Evolutionary conservation across 2,113 vertebrate genomes (phyloP).

Genomic region (Oophaga pumilio): DNA sequence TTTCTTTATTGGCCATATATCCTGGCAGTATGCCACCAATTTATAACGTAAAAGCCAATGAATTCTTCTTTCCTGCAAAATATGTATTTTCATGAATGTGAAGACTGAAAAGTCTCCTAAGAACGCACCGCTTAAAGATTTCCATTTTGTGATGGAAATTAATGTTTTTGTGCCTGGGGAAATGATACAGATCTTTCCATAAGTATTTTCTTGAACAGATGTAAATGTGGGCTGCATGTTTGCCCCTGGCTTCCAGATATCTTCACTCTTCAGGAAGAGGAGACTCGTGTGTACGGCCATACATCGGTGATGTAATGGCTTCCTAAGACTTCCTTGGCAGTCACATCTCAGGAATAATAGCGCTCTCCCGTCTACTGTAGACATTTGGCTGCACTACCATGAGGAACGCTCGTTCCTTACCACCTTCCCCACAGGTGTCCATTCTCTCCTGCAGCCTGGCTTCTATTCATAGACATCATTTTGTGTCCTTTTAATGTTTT

Average conservation of each 20-base stretch:
- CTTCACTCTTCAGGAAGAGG: not conserved
- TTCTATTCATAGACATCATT: slow-evolving; percentile 33
- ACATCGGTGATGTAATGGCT: slow-evolving; percentile 19
- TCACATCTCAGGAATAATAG: slow-evolving; percentile 9
- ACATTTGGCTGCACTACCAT: slow-evolving; percentile 20
- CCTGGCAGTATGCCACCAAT: too few species aligned
- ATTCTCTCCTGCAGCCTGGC: slow-evolving; percentile 21
- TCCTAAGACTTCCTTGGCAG: slow-evolving; percentile 6
- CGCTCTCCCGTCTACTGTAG: slow-evolving; percentile 3
- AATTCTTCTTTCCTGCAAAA: not conserved
- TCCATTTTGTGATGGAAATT: not conserved
- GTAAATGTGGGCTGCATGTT: not conserved
- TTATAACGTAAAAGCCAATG: not conserved
- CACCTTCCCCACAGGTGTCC: slow-evolving; percentile 39
- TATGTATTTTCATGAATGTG: not conserved
- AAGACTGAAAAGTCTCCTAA: not conserved
- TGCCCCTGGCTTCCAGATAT: too few species aligned
- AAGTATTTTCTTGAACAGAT: slow-evolving; percentile 4
- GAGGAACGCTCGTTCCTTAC: slow-evolving; percentile 7
- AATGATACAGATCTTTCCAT: not conserved
- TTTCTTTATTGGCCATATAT: too few species aligned
- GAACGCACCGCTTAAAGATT: not conserved
- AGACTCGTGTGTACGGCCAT: not conserved
- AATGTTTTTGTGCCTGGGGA: not conserved
- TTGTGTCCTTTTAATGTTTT: slow-evolving; percentile 23